Conservation (phyloP, 2,888 invertebrate genomes). For the Caenorhabditis zanzibari region DNA sequence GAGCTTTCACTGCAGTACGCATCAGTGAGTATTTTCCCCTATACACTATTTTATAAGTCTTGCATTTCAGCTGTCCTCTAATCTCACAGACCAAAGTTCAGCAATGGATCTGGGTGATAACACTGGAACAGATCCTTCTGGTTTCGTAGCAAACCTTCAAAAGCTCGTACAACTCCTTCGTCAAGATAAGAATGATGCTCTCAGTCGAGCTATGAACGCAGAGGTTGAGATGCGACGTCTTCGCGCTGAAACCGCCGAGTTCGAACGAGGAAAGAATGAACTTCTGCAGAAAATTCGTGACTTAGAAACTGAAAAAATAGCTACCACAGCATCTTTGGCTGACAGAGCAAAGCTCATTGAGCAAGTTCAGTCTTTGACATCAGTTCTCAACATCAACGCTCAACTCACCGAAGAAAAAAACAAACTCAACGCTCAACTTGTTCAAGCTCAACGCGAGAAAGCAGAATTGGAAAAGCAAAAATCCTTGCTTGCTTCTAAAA, state of each 20-base stretch:
- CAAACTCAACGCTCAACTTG: constrained; percentile 37
- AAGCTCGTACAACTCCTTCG: constrained; percentile 62
- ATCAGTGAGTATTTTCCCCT: constrained; percentile 24
- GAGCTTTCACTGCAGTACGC: constrained; percentile 61
- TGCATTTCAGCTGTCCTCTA: constrained; percentile 36
- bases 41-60: background rate
- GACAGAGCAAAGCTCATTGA: constrained; percentile 65
- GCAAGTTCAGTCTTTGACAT: constrained; percentile 54
- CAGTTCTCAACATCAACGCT: constrained; percentile 56
- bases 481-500: constrained; percentile 6
- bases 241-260: constrained; percentile 67
- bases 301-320: constrained; percentile 61
- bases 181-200: constrained; percentile 67
- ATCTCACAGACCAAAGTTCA: background rate
- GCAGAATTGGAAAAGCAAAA: constrained; percentile 33
- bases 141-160: constrained; percentile 47
- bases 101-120: constrained; percentile 3
- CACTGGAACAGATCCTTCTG: background rate
- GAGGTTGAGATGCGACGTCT: constrained; percentile 71
- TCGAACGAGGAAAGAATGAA: constrained; percentile 51
- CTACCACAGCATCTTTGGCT: constrained; percentile 45
- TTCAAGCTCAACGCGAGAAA: constrained; percentile 53
- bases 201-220: constrained; percentile 68
- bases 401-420: constrained; percentile 57
- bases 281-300: constrained; percentile 59